A percentile compares a stretch with the other conserved stretches of the same genome.
Evolutionary conservation across 2,888 invertebrate genomes (phyloP).

Genomic region (Lumbricus terrestris): DNA sequence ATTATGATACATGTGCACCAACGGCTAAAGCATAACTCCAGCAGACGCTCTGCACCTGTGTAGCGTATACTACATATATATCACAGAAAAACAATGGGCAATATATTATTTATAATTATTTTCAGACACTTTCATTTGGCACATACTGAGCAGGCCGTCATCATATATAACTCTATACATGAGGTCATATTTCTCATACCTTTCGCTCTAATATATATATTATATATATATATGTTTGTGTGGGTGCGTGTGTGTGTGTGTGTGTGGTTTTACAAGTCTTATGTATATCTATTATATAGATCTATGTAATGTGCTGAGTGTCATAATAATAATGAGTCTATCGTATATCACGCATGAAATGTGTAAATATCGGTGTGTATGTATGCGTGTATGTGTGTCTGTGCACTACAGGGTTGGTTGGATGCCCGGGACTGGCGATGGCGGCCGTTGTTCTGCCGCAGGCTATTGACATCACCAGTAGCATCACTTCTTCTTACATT

Average conservation of each 20-base stretch:
- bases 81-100: not conserved
- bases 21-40: not conserved
- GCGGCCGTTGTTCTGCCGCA: not conserved
- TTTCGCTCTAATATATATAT: not conserved
- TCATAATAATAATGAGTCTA: not conserved
- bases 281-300: not conserved
- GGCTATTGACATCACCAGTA: not conserved
- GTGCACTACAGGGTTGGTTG: not conserved
- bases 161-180: not conserved
- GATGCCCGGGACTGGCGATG: not conserved
- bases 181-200: not conserved
- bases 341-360: not conserved
- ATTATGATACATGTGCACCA: too few relatives aligned
- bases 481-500: not conserved
- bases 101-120: too few relatives aligned
- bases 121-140: not conserved
- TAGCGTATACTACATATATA: too few relatives aligned
- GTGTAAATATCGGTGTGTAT: not conserved
- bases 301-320: not conserved
- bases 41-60: not conserved
- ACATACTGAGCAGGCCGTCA: not conserved
- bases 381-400: too few relatives aligned
- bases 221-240: not conserved
- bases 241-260: too few relatives aligned
- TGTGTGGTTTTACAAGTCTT: too few relatives aligned